Percentiles rank a stretch among this genome's conserved stretches.
Evolutionary conservation across 2,888 invertebrate species (phyloP).

Genomic region (Meteorus colon): DNA sequence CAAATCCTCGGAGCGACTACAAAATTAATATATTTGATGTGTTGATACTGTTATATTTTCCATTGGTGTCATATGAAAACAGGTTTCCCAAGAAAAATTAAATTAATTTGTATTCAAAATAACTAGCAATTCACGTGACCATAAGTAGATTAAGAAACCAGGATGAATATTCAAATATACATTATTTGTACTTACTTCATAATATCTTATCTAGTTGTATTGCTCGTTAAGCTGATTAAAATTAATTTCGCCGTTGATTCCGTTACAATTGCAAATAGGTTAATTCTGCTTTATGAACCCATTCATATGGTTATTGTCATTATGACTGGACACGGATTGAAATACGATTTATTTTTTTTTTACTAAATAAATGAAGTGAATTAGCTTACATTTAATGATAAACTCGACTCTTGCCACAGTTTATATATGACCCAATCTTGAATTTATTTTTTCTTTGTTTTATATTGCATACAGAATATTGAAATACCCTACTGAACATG

Average conservation of each 20-base stretch:
- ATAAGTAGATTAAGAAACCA: not conserved
- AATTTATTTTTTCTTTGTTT: constrained; percentile 1
- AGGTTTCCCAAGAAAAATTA: not conserved
- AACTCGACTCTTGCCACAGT: not conserved
- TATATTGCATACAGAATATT: not conserved
- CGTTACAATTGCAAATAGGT: constrained; percentile 9
- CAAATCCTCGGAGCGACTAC: no score
- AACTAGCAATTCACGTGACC: not conserved
- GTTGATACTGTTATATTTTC: no score
- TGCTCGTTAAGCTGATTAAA: not conserved
- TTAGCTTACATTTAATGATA: constrained; percentile 26
- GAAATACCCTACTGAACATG: not conserved
- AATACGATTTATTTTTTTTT: not conserved
- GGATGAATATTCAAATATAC: not conserved
- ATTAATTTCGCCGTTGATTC: not conserved
- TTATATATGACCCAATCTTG: constrained; percentile 15
- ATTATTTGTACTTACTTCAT: not conserved
- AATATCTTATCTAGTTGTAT: not conserved
- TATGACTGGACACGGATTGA: not conserved
- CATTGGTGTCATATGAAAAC: not conserved
- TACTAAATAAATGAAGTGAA: not conserved
- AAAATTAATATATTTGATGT: no score
- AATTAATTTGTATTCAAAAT: not conserved
- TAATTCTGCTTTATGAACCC: constrained; percentile 8
- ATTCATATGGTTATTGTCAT: not conserved